Evolutionary conservation across 2,888 invertebrate species (phyloP), one percentile per base, ranked within the genome.

Genomic region (Drymonia ruficornis): DNA sequence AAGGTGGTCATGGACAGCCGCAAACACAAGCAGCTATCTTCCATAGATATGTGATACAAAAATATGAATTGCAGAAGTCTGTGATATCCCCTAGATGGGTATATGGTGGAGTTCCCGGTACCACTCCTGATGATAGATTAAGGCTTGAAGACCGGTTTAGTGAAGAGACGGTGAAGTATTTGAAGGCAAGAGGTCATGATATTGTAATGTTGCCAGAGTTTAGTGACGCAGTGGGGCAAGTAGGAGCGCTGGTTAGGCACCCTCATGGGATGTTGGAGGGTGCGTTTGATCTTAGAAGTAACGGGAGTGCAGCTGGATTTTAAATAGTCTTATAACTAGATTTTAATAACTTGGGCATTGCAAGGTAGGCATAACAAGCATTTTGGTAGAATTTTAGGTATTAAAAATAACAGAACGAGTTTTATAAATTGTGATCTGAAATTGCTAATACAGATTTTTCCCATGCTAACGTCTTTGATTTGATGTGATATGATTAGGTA

Each of bases 21-120:
- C 91, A 91, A 68, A 89, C 85, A 4, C 91, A 91, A 74, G 84
- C 91, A 19, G 84, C 88, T 0, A 78, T 91, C n/a, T 91, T 91
- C 53, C 89, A 91, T 50, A 80, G 89, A 72, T 90, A 91, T 49
- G 88, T 80, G 1, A 74, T 91, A 11, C 90, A 91, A 68, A 80
- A 79, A 7, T 51, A 74, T 15, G 77, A 75, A 13, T 77, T 91
- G 47, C 90, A 91, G 62, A 61, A 66, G 23, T 67, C 87, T 31
- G 59, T 91, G 6, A 80, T 83, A 3, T 70, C 76, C 18, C 89
- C 91, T 1, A 81, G 91, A 53, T 91, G 91, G 91, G 29, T 89
- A 9, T 90, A 81, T 56, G 91, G 90, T 2, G 67, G 79, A 2
- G 63, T 70, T 19, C 16, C 61, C 53, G 80, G 78, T 7, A 76